Conservation (phyloP, 2,797 vertebrate genomes). For the Darevskia mixta region DNA sequence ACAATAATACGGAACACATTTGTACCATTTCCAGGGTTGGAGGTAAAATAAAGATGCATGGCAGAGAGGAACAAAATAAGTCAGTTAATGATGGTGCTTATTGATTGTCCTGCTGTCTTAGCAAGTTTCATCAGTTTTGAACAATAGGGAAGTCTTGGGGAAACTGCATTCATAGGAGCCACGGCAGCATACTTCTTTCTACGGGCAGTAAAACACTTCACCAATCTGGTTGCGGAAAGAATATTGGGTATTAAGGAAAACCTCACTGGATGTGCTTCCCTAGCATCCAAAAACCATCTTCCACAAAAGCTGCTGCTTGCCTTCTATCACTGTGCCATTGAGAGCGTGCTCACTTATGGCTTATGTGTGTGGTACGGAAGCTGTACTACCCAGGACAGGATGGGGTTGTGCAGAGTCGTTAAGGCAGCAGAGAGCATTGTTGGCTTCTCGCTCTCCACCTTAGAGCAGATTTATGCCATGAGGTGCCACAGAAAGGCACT, state of each 20-base stretch:
- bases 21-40: not conserved
- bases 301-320: no score
- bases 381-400: no score
- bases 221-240: not conserved
- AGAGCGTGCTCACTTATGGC: no score
- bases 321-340: no score
- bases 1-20: not conserved
- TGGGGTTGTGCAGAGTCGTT: no score
- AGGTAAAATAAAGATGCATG: not conserved
- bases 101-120: not conserved
- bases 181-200: not conserved
- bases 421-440: no score
- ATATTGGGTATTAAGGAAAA: not conserved
- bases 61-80: not conserved
- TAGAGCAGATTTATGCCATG: no score
- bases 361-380: no score
- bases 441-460: no score
- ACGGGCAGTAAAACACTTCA: not conserved
- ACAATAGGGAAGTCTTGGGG: not conserved
- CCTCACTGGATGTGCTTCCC: not conserved
- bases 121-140: not conserved
- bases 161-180: not conserved
- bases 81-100: not conserved
- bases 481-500: no score
- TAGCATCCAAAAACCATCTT: not conserved